Evolutionary conservation across 1,140 invertebrate species (phyloP).

Genomic region (Drosophila varians): DNA sequence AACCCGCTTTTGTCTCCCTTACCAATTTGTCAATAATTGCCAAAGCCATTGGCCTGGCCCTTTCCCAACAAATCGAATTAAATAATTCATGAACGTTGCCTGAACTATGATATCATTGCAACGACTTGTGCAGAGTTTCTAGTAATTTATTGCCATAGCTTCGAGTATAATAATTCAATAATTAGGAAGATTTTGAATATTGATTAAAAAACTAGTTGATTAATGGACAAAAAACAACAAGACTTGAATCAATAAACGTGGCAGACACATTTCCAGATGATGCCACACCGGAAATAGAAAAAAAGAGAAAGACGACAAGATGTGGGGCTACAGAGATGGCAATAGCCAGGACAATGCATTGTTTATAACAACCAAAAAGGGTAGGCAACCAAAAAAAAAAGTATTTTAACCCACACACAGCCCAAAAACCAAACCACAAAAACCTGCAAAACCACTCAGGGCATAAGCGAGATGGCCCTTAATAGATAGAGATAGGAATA

Average conservation of each 20-base stretch:
- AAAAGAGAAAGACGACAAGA: neutral
- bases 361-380: slow-evolving; percentile 43
- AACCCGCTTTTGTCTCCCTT: neutral
- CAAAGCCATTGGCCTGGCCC: slow-evolving; percentile 18
- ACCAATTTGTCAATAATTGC: slow-evolving; percentile 46
- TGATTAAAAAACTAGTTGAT: neutral
- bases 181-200: too few species aligned
- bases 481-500: neutral
- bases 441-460: slow-evolving; percentile 21
- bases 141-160: too few species aligned
- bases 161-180: slow-evolving; percentile 1
- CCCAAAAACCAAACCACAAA: slow-evolving; percentile 22
- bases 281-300: too few species aligned
- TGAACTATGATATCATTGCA: slow-evolving; percentile 12
- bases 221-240: neutral
- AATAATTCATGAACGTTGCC: slow-evolving; percentile 29
- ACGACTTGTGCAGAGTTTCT: too few species aligned
- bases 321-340: neutral
- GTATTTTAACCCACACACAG: slow-evolving; percentile 22
- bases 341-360: slow-evolving; percentile 26
- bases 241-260: slow-evolving; percentile 47
- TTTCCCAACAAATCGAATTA: slow-evolving; percentile 9
- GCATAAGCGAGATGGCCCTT: neutral
- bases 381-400: slow-evolving; percentile 3
- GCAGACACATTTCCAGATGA: slow-evolving; percentile 45